Percentiles rank a stretch among this genome's conserved stretches.
phyloP scores from a whole-genome alignment of 2,113 vertebrate genomes.

The Odontesthes bonariensis region DNA sequence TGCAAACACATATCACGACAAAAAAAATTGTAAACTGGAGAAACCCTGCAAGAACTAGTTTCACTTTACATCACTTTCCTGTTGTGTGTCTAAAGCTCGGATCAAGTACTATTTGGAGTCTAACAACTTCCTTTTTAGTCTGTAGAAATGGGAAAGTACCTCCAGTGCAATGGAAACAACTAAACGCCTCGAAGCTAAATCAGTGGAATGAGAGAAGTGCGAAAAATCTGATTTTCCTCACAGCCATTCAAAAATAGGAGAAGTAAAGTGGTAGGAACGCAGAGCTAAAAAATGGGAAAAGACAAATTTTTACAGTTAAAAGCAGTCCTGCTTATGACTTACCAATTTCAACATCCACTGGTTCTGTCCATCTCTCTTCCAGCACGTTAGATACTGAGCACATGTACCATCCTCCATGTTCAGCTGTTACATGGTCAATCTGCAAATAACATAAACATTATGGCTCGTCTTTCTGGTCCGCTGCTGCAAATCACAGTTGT shows the following conservation, averaged over 20 bases:
- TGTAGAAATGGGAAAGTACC: constrained; percentile 81
- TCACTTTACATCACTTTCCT: constrained; percentile 76
- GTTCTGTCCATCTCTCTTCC: constrained; percentile 84
- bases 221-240: constrained; percentile 2
- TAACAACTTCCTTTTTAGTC: constrained; percentile 68
- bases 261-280: neutral
- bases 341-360: constrained; percentile 85
- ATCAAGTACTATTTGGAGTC: constrained; percentile 55
- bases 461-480: neutral
- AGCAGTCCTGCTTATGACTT: constrained; percentile 42
- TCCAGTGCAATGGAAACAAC: constrained; percentile 66
- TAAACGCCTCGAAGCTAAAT: constrained; percentile 34
- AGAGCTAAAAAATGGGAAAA: neutral
- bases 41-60: constrained; percentile 56
- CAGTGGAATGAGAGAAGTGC: constrained; percentile 38
- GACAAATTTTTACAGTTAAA: neutral
- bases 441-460: constrained; percentile 46
- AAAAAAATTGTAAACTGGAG: constrained; percentile 22
- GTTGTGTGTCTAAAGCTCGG: constrained; percentile 40
- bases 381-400: constrained; percentile 85
- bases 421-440: constrained; percentile 67
- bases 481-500: constrained; percentile 3
- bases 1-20: constrained; percentile 3
- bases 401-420: constrained; percentile 82
- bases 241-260: neutral